Base-by-base conservation (phyloP, 2,888 invertebrate genomes). In the Archips crataeganus region DNA sequence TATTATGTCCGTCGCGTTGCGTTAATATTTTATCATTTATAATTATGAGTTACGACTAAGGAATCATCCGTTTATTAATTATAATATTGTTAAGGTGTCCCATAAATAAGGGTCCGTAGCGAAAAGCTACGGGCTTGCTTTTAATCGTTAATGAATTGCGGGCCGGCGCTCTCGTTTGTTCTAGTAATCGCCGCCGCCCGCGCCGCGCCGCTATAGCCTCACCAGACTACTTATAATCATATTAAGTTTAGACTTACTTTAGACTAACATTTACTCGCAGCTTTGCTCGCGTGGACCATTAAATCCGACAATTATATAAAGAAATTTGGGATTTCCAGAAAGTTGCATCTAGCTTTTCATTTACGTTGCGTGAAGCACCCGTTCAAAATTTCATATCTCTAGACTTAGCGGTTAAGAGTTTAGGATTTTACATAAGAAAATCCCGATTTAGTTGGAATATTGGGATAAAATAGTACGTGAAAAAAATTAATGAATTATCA, bases 101-200 rank as follows among this genome's bases (percentile, higher is more conserved):
- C 49, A 59, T 66, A 65, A 71, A 51, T 71, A 65, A 71, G 49
- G 60, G 65, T 6, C 11, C 39, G 49, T 13, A 49, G 49, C 60
- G 42, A 15, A 71, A 65, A 65, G 65, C 65, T 60, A 60, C 32
- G 60, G 60, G 65, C 64, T 64, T 71, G 64, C 59, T 65, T 71
- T 65, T 71, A 65, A 71, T 71, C 60, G 23, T 60, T 65, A 71
- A 71, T 71, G 49, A 71, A 60, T 65, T 60, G 65, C 71, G 65
- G 47, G 57, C 59, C 39, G 54, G 10, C 39, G 49, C 63, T 45
- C 63, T 42, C 54, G 70, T 64, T 71, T 71, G 60, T 71, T 65
- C 66, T 71, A 57, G 54, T 59, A 36, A 64, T 47, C 61, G 49
- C 11, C 23, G 68, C 34, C 42, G 2, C 11, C 36, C 6, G 49